These are phyloP conservation scores for Zygaena filipendulae DNA, from an alignment of 2,888 invertebrate genomes.

Conservation along the genomic window DNA sequence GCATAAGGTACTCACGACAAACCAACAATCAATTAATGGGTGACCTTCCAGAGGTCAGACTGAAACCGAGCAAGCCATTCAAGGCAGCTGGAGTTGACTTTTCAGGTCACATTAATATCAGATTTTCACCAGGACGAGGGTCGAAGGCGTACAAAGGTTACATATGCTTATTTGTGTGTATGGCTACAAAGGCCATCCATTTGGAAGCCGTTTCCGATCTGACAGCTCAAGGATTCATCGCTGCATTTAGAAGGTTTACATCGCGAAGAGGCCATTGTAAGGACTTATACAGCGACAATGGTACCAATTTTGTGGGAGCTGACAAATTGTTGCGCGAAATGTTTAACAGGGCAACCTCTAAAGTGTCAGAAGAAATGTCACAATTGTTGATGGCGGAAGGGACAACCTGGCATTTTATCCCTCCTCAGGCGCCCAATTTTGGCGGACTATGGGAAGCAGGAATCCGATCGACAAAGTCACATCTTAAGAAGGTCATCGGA, in stretches of 20 bases:
- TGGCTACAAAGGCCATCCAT: conserved; percentile 13
- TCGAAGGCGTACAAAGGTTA: conserved; percentile 11
- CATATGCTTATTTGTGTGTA: no score
- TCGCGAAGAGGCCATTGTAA: conserved; percentile 10
- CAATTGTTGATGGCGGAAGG: no score
- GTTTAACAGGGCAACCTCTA: no score
- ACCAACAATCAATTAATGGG: conserved; percentile 13
- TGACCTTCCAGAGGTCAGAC: conserved; percentile 15
- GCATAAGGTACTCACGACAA: conserved; percentile 9
- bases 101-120: conserved; percentile 14
- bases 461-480: conserved; percentile 6
- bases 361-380: no score
- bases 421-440: conserved; percentile 14
- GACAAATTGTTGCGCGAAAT: no score
- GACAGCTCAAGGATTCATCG: conserved; percentile 16
- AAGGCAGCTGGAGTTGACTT: conserved; percentile 14
- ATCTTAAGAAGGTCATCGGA: conserved; percentile 8
- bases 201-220: conserved; percentile 15
- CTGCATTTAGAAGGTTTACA: conserved; percentile 10
- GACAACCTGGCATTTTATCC: conserved; percentile 16
- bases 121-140: conserved; percentile 16
- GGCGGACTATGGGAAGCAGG: conserved; percentile 16
- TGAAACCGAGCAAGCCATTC: conserved; percentile 14
- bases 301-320: no score
- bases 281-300: no score